phyloP scores from a whole-genome alignment of 92 coral and sea anemone species.

The Hydrozoanthus gracilis region DNA sequence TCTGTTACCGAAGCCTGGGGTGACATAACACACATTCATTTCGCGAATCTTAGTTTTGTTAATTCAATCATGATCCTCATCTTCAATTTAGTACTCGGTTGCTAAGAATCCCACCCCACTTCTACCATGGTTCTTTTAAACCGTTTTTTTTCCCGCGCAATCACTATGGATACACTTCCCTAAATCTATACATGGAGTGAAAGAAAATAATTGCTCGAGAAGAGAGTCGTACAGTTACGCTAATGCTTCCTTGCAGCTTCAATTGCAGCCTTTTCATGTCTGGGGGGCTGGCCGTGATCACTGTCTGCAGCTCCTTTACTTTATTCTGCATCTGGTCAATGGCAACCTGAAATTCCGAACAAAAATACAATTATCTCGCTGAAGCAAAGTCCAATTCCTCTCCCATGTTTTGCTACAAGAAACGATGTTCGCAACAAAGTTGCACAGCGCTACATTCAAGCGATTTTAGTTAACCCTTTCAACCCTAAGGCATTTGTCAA shows the following conservation, averaged over 20 bases:
- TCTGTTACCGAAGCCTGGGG: background rate
- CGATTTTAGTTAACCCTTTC: too few species aligned
- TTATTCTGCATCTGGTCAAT: constrained; percentile 97
- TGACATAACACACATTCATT: background rate
- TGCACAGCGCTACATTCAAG: too few species aligned
- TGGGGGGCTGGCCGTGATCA: constrained; percentile 86
- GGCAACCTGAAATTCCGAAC: constrained; percentile 71
- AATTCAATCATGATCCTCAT: too few species aligned
- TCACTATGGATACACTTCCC: background rate
- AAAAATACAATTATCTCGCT: background rate
- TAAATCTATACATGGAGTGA: background rate
- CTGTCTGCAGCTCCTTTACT: constrained; percentile 88
- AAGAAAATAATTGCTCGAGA: background rate
- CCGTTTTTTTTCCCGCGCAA: too few species aligned
- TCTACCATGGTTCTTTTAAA: background rate
- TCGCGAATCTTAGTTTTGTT: too few species aligned
- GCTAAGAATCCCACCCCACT: background rate
- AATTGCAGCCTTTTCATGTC: constrained; percentile 97
- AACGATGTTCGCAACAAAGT: too few species aligned
- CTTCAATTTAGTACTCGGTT: too few species aligned
- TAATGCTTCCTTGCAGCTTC: constrained; percentile 94
- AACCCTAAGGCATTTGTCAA: too few species aligned
- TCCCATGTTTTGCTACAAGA: too few species aligned
- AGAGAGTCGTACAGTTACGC: constrained; percentile 75
- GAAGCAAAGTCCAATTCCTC: background rate